These are phyloP conservation scores for Verasper variegatus DNA, from an alignment of 2,113 vertebrate genomes.

Conservation along the genomic window DNA sequence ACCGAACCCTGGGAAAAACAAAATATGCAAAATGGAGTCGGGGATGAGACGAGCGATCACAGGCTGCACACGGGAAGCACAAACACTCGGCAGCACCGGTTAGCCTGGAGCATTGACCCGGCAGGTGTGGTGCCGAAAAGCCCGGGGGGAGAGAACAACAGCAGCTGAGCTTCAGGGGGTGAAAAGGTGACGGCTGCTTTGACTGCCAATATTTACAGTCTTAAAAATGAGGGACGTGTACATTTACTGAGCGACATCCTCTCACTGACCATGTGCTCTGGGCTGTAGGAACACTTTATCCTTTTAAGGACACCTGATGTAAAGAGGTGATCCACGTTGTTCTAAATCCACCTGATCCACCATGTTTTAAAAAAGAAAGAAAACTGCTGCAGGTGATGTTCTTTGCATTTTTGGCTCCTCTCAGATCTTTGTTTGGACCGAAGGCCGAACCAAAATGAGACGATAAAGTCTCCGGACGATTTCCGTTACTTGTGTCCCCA, in stretches of 20 bases:
- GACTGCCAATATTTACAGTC: not conserved
- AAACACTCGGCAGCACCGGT: constrained; percentile 24
- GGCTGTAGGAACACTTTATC: constrained; percentile 8
- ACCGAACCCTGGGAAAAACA: not conserved
- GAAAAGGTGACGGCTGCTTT: not conserved
- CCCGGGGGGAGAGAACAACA: not conserved
- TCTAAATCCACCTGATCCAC: not conserved
- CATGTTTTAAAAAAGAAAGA: not conserved
- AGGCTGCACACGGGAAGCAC: constrained; percentile 53
- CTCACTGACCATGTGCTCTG: not conserved
- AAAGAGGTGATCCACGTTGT: constrained; percentile 4
- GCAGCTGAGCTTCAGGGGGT: not conserved
- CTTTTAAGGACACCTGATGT: constrained; percentile 12
- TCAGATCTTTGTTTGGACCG: not conserved
- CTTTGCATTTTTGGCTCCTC: constrained; percentile 20
- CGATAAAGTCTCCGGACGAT: too few species aligned
- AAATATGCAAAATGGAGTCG: constrained; percentile 58
- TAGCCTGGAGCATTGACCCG: constrained; percentile 33
- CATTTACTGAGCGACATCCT: constrained; percentile 8
- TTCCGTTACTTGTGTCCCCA: too few species aligned
- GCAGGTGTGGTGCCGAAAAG: not conserved
- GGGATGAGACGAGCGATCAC: constrained; percentile 1
- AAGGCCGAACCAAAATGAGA: too few species aligned
- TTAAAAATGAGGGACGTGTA: not conserved
- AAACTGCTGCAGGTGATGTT: not conserved